phyloP scores from a whole-genome alignment of 2,113 vertebrate genomes.

The Ellobius talpinus region DNA sequence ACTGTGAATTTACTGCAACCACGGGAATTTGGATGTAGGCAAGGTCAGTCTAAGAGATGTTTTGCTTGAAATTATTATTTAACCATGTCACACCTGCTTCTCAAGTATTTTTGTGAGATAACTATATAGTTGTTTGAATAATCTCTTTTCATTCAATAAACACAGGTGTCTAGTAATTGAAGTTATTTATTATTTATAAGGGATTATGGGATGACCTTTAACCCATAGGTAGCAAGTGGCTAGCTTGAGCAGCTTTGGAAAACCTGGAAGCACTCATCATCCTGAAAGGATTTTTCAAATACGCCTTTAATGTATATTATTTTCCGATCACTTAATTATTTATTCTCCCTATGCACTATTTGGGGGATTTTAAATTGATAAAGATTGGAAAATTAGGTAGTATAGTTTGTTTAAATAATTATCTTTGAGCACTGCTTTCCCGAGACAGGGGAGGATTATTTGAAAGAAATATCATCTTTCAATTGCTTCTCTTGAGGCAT shows the following conservation, averaged over 20 bases:
- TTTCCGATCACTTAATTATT: slow-evolving; percentile 58
- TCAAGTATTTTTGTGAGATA: not conserved
- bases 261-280: not conserved
- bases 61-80: slow-evolving; percentile 3
- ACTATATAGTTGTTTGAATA: not conserved
- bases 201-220: not conserved
- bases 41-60: not conserved
- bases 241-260: not conserved
- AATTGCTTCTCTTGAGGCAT: slow-evolving; percentile 84
- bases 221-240: not conserved
- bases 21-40: not conserved
- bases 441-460: slow-evolving; percentile 74
- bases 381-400: slow-evolving; percentile 45
- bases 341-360: slow-evolving; percentile 5
- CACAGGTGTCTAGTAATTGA: not conserved
- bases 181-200: not conserved
- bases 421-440: slow-evolving; percentile 81
- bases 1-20: not conserved
- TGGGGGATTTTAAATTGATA: slow-evolving; percentile 25
- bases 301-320: not conserved
- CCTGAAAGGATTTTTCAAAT: not conserved
- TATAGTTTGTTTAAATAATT: slow-evolving; percentile 81
- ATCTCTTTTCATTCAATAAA: slow-evolving; percentile 9
- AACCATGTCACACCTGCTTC: not conserved
- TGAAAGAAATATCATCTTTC: slow-evolving; percentile 83